These are phyloP conservation scores for Melanostigma gelatinosum DNA, from an alignment of 2,113 vertebrate genomes.

Conservation along the genomic window DNA sequence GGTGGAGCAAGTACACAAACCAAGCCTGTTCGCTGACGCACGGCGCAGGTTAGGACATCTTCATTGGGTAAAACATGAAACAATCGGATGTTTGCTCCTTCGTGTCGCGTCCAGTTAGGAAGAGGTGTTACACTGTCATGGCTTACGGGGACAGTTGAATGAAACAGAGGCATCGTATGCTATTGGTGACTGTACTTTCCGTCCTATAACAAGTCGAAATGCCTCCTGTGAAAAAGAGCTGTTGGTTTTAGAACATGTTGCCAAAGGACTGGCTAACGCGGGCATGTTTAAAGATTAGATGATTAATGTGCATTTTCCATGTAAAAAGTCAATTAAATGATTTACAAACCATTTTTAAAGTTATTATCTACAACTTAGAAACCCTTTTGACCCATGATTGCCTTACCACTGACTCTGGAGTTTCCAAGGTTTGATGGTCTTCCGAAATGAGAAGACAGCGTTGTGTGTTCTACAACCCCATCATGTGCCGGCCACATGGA, in stretches of 20 bases:
- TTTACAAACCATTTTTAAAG: not conserved
- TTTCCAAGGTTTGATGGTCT: conserved; percentile 58
- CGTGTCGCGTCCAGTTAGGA: too few species aligned
- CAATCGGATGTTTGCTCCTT: too few species aligned
- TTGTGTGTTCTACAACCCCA: conserved; percentile 64
- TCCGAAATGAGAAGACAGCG: conserved; percentile 67
- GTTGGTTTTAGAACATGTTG: not conserved
- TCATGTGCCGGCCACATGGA: conserved; percentile 80
- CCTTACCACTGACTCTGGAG: conserved; percentile 27
- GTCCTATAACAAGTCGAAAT: not conserved
- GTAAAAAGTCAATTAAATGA: not conserved
- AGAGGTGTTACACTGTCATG: not conserved
- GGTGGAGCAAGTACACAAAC: too few species aligned
- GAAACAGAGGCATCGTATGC: not conserved
- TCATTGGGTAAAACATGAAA: too few species aligned
- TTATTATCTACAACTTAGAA: not conserved
- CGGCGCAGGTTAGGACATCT: too few species aligned
- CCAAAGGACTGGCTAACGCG: not conserved
- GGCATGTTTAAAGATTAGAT: not conserved
- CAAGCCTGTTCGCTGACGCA: too few species aligned
- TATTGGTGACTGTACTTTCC: not conserved
- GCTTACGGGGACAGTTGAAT: not conserved
- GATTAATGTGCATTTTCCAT: not conserved
- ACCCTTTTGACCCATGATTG: not conserved
- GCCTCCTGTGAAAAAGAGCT: not conserved